Base-by-base conservation (phyloP, 2,888 invertebrate genomes). In the Parelbella ahira region DNA sequence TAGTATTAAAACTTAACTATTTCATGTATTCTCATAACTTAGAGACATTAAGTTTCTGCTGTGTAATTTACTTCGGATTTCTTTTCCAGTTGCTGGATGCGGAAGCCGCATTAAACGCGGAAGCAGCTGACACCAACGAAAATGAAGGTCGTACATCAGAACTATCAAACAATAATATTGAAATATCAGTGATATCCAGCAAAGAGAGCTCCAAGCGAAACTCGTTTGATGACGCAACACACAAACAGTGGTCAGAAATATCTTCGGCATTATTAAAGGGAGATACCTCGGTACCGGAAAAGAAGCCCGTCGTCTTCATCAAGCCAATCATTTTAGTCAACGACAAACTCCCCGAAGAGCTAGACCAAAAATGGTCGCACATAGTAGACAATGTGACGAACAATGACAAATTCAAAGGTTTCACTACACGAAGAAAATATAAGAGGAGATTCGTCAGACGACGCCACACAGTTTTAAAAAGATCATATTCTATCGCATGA, bases 401-500 rank as follows among this genome's bases (percentile, higher is more conserved):
- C 34, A 74, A 60, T 51, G 81, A 80, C 2, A 80, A 72, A 44
- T 53, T 80, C 4, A 82, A 75, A 60, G 65, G 57, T 5, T 67
- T 75, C 45, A 70, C 70, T 7, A 66, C 69, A 0, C 66, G 72
- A 38, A 68, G 67, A 56, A 77, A 70, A 50, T 75, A 68, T 37
- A 83, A 77, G 45, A 60, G 86, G 6, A 83, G 68, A 55, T 87
- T 73, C 51, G 83, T 84, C 49, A 73, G 86, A 41, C 59, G 57
- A 56, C 63, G 80, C 2, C 65, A 78, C 48, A 73, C 73, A 6
- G 73, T 70, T 0, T 81, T 77, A 46, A 87, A 87, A 64, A 69
- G 86, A 52, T 84, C 84, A 0, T 87, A 84, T 54, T 77, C 84
- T 1, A 87, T 87, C 30, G 84, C 76, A 11, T 81, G 54, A 70